Evolutionary conservation across 2,888 invertebrate species (phyloP), one percentile per base, ranked within the genome.

Genomic region (Thyatira batis): DNA sequence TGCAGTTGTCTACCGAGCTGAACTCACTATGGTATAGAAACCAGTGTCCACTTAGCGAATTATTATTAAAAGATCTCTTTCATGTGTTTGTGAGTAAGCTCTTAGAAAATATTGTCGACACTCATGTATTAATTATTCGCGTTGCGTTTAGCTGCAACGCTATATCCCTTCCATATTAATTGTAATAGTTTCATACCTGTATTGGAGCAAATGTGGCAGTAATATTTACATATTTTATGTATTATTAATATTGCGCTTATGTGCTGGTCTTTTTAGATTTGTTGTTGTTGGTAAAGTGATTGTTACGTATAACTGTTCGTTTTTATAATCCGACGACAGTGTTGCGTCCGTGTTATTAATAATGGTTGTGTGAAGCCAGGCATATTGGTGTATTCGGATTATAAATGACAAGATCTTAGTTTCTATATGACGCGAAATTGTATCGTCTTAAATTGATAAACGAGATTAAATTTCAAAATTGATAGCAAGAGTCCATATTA

Each of bases 21-120:
- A 67, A 39, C 17, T 17, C 17, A 39, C 13, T 39, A 17, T 8
- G 39, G 39, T 17, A 39, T 39, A 17, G 5, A 17, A 67, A 71
- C 63, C 73, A 71, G 69, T 79, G 78, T 81, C 75, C 82, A 82
- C 70, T 82, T 86, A 83, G 85, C 78, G 69, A 81, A 80, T 79
- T 84, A 71, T 81, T 76, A 73, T 75, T 39, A 39, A 74, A 82
- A 85, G 88, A 88, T 89, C 87, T 89, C 88, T 67, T 60, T 68
- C 65, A 58, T 61, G 62, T 71, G 58, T 73, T 66, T 66, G 60
- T 65, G 51, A 58, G 52, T 74, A 76, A 76, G 79, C 71, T 65
- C 73, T 73, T 74, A 76, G 69, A 66, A 63, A 69, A 69, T 78
- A 76, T 70, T 71, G 54, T 73, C 61, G 67, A 72, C 60, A 71